Evolutionary conservation across 2,113 vertebrate species (phyloP).

Genomic region (Falcunculus frontatus): DNA sequence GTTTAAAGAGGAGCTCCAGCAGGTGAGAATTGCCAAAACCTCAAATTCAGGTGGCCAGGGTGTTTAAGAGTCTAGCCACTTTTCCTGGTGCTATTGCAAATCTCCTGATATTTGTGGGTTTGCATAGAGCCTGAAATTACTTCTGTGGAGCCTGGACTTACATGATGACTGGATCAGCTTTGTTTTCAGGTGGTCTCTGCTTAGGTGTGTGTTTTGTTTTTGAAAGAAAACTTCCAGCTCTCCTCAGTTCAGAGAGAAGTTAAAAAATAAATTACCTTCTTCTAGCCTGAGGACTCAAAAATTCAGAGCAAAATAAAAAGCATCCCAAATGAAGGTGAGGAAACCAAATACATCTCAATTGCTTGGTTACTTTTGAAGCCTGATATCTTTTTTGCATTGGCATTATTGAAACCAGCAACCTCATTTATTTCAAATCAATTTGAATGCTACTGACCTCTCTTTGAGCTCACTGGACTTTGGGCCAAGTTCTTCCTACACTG

Average conservation of each 20-base stretch:
- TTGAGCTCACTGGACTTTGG: not conserved
- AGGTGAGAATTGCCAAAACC: not conserved
- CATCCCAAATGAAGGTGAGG: not conserved
- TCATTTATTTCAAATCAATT: not conserved
- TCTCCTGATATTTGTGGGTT: not conserved
- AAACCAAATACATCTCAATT: not conserved
- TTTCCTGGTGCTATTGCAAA: not conserved
- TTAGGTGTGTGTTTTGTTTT: not conserved
- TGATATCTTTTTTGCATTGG: not conserved
- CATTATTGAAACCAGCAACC: not conserved
- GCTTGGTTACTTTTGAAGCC: not conserved
- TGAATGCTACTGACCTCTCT: not conserved
- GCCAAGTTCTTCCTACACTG: not conserved
- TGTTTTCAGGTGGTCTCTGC: not conserved
- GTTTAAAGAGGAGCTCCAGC: not conserved
- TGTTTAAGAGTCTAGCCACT: not conserved
- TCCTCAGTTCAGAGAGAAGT: not conserved
- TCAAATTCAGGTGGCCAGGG: not conserved
- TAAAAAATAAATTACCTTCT: not conserved
- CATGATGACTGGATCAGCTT: not conserved
- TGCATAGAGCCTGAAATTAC: not conserved
- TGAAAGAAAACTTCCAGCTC: not conserved
- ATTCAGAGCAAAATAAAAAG: not conserved
- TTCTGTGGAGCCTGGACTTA: not conserved
- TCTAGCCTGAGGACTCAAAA: not conserved